Evolutionary conservation across 2,888 invertebrate species (phyloP).

Genomic region (Mesochorus sp.): DNA sequence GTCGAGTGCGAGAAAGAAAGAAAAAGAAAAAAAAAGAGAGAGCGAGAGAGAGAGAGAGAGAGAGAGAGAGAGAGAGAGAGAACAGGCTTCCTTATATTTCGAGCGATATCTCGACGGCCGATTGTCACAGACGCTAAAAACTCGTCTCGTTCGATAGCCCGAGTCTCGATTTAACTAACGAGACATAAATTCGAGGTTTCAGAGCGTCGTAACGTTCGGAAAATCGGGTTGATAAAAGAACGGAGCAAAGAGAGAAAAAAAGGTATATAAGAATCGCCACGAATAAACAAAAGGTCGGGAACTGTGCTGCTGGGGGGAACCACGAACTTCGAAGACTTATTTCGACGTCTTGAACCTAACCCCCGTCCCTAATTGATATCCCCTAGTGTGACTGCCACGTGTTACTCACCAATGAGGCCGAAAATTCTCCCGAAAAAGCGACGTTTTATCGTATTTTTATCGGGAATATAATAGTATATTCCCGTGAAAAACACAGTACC

Average conservation of each 20-base stretch:
- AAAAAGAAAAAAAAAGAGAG: not conserved
- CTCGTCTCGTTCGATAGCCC: slow-evolving; percentile 55
- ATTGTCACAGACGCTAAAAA: slow-evolving; percentile 63
- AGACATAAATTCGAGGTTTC: slow-evolving; percentile 65
- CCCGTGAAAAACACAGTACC: slow-evolving; percentile 78
- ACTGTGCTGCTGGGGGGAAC: slow-evolving; percentile 34
- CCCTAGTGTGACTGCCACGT: slow-evolving; percentile 25
- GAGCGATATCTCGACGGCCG: slow-evolving; percentile 70
- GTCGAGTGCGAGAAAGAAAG: slow-evolving; percentile 22
- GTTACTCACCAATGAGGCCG: slow-evolving; percentile 77
- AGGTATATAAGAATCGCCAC: slow-evolving; percentile 78
- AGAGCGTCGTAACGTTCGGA: slow-evolving; percentile 52
- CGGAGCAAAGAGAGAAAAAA: slow-evolving; percentile 58
- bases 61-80: slow-evolving; percentile 43
- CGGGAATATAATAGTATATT: slow-evolving; percentile 76
- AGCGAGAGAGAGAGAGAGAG: slow-evolving; percentile 15
- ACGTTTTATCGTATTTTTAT: slow-evolving; percentile 72
- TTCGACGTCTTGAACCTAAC: slow-evolving; percentile 24
- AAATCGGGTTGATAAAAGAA: slow-evolving; percentile 69
- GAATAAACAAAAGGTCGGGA: slow-evolving; percentile 80
- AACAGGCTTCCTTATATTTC: slow-evolving; percentile 74
- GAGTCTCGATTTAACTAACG: slow-evolving; percentile 65
- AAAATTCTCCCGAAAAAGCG: slow-evolving; percentile 74
- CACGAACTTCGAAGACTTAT: slow-evolving; percentile 60
- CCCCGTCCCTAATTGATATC: slow-evolving; percentile 26